These are phyloP conservation scores for Lathronympha strigana DNA, from an alignment of 2,888 invertebrate genomes.

Conservation along the genomic window DNA sequence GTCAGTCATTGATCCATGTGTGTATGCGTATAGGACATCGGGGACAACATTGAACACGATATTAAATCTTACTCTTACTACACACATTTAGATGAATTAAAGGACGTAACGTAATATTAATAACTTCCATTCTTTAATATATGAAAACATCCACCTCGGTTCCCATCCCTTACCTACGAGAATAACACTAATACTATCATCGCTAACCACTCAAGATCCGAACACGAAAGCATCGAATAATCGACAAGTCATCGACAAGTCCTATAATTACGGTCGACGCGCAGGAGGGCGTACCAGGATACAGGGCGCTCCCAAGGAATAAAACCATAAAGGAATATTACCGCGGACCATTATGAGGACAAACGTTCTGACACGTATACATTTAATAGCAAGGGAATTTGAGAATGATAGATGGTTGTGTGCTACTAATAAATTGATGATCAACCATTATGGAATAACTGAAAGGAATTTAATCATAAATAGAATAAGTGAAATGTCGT, in stretches of 20 bases:
- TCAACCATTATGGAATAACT: slow-evolving; percentile 20
- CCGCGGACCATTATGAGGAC: slow-evolving; percentile 28
- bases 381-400: slow-evolving; percentile 31
- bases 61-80: no score
- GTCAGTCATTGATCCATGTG: no score
- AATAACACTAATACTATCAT: slow-evolving; percentile 6
- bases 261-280: slow-evolving; percentile 37
- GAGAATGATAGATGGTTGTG: slow-evolving; percentile 32
- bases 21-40: no score
- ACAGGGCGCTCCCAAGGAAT: slow-evolving; percentile 35
- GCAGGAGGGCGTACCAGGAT: slow-evolving; percentile 41
- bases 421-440: slow-evolving; percentile 25
- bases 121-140: no score
- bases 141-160: background rate
- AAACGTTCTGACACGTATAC: slow-evolving; percentile 31
- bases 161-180: slow-evolving; percentile 24
- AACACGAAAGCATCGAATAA: slow-evolving; percentile 35
- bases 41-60: no score
- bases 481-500: slow-evolving; percentile 16
- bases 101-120: no score
- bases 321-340: slow-evolving; percentile 36
- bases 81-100: no score
- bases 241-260: slow-evolving; percentile 40
- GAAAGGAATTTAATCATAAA: slow-evolving; percentile 11
- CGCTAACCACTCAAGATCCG: slow-evolving; percentile 31